Base-by-base conservation (phyloP, 1,140 invertebrate genomes). In the Apis laboriosa region DNA sequence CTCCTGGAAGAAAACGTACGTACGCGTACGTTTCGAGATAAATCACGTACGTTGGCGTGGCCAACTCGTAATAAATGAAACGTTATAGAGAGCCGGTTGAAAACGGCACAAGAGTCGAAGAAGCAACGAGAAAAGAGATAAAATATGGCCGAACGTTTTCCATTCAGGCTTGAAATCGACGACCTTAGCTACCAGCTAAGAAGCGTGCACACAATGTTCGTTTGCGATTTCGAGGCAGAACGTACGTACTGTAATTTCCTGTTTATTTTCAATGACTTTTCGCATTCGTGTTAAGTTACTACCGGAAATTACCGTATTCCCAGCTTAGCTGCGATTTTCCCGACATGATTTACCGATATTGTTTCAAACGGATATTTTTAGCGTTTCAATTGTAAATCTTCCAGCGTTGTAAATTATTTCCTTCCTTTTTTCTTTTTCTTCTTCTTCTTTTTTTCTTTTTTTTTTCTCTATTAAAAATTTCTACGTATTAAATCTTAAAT, bases 51-150 rank as follows among this genome's bases (percentile, higher is more conserved):
- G 34, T 43, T 43, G 73, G 73, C 63, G 63, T 76, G 80, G 80
- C 73, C 53, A n/a, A 43, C 55, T 75, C 73, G 63, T 81, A 81
- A 81, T 81, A 81, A 43, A 81, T 43, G 80, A 81, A 81, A 81
- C 60, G 80, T 81, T 81, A 81, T 81, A 76, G 73, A 81, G 80
- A 81, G 73, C 43, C 24, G 63, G 63, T 71, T 53, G 61, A 28
- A 75, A 80, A 80, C 75, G 71, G 80, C 53, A 34, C 63, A 24
- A 21, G 0, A 66, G 71, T 17, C 1, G 56, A 81, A 67, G 79
- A 74, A 75, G 53, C 28, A 58, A 81, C 53, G 58, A 63, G 53
- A 56, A 17, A 11, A 34, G 72, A 34, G 72, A 75, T 81, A 75
- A 81, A 81, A 81, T 81, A 81, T 67, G 34, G 63, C 55, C 73